Conservation (phyloP, 2,888 invertebrate species). For the Phyllotreta cruciferae region DNA sequence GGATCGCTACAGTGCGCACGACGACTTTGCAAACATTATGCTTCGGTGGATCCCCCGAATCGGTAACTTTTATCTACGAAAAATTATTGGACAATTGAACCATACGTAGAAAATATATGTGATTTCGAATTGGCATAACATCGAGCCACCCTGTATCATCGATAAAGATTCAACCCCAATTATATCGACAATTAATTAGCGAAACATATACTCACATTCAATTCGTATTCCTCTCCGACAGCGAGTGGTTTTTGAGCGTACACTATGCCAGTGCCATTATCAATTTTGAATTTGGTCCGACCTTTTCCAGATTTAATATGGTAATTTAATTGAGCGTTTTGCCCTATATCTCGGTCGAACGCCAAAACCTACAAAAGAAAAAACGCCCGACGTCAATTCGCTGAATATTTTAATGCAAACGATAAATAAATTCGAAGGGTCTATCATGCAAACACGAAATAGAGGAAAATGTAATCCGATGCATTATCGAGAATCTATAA, state of each 20-base stretch:
- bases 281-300: conserved; percentile 82
- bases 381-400: conserved; percentile 13
- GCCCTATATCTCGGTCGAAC: conserved; percentile 81
- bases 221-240: conserved; percentile 71
- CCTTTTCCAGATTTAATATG: conserved; percentile 80
- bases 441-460: conserved; percentile 1
- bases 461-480: conserved; percentile 11
- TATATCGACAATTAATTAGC: conserved; percentile 1
- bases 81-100: background rate
- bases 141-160: background rate
- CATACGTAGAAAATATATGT: no score
- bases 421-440: no score
- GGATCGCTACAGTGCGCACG: conserved; percentile 70
- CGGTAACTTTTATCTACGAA: conserved; percentile 78
- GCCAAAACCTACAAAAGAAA: conserved; percentile 72
- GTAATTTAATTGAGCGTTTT: conserved; percentile 85
- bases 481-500: conserved; percentile 12
- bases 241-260: conserved; percentile 76
- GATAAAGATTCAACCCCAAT: background rate
- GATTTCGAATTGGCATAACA: background rate
- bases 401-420: conserved; percentile 14
- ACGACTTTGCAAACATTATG: conserved; percentile 79
- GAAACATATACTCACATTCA: conserved; percentile 64
- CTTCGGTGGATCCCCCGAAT: conserved; percentile 77
- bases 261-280: conserved; percentile 82